Conservation (phyloP, 2,797 vertebrate species). For the Adelosebastes latens region DNA sequence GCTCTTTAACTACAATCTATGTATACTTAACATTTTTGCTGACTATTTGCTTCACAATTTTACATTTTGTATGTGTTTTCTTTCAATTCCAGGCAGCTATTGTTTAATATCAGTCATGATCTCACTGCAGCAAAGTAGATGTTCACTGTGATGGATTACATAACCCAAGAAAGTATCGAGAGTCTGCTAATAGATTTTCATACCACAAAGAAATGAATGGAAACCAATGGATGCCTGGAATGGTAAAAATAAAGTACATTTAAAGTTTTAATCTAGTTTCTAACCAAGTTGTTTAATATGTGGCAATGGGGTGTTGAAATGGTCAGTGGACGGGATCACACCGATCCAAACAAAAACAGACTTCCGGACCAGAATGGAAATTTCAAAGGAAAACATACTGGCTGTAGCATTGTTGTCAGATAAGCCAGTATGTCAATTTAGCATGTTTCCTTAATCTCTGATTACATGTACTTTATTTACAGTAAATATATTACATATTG, state of each 20-base stretch:
- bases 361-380: too few species aligned
- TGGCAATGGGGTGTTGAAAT: too few species aligned
- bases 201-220: not conserved
- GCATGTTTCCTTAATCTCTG: too few species aligned
- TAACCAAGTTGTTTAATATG: too few species aligned
- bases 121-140: not conserved
- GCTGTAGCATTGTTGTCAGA: too few species aligned
- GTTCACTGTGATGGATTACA: not conserved
- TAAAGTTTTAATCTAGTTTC: too few species aligned
- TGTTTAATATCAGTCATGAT: not conserved
- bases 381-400: too few species aligned
- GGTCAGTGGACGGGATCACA: too few species aligned
- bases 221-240: not conserved
- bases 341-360: too few species aligned
- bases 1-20: not conserved
- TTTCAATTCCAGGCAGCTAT: not conserved
- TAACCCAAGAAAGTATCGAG: not conserved
- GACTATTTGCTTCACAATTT: not conserved
- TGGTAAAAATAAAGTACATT: not conserved
- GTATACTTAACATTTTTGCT: rapidly evolving
- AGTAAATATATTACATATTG: too few species aligned
- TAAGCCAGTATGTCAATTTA: too few species aligned
- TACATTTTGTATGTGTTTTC: not conserved
- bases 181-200: not conserved
- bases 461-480: too few species aligned